Evolutionary conservation across 2,113 vertebrate species (phyloP), one percentile per base, ranked within the genome.

Genomic region (Struthidea cinerea): DNA sequence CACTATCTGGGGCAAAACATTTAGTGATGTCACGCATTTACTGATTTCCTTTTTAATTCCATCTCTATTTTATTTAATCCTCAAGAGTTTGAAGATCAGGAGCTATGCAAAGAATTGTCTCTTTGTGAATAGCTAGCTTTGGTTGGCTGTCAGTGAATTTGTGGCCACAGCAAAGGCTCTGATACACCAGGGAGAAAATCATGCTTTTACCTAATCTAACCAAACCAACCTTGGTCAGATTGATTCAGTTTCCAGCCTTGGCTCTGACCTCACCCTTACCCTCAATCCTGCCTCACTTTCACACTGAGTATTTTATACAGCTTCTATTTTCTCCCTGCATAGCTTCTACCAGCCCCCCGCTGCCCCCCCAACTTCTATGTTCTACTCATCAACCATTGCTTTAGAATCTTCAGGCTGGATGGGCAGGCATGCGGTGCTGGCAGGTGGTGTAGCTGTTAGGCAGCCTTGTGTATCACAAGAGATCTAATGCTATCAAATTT

Each of bases 401-500:
- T 98, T 96, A 98, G 97, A 98, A 97, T 97, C 97, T 98, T 97
- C 96, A 75, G 97, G 95, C 97, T 94, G 97, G 97, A 98, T 93
- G 97, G 97, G 96, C 97, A 97, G 97, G 97, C 98, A 97, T 97
- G 98, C 98, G 96, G 97, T 90, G 96, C 98, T 99, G 98, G 98
- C 98, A 99, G 98, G 90, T 97, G 98, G 98, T 97, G 96, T 98
- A 98, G 98, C 98, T 97, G 97, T 98, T 98, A 98, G 98, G 96
- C 97, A 98, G 98, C 98, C 98, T 98, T 98, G 98, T 98, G 98
- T 98, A 98, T 98, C 98, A 98, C 98, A 98, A 96, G 98, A 99
- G 98, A 98, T 98, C 97, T 97, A 96, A 98, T 97, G 98, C 97
- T 98, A 98, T 99, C 98, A 98, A 97, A 98, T 99, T 98, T 98